A percentile compares a stretch with the other conserved stretches of the same genome.
phyloP scores from a whole-genome alignment of 2,797 vertebrate species.

The Acrossocheilus fasciatus region DNA sequence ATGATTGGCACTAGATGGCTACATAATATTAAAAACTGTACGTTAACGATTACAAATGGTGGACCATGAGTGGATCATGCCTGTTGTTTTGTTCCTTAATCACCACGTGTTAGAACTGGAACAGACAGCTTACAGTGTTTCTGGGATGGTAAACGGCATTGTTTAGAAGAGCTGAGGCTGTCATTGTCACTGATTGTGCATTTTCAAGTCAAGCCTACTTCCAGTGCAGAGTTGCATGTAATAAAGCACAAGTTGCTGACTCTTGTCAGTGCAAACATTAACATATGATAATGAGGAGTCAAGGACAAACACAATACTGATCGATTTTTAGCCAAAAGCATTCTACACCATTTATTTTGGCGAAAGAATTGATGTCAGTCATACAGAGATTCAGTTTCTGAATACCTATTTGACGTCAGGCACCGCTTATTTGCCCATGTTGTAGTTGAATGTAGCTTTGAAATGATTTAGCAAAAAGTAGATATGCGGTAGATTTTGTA shows the following conservation, averaged over 20 bases:
- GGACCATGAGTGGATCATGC: constrained; percentile 45
- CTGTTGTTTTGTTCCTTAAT: constrained; percentile 55
- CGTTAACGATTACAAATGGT: constrained; percentile 57
- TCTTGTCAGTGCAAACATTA: constrained; percentile 55
- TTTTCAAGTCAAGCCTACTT: constrained; percentile 63
- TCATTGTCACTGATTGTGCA: constrained; percentile 58
- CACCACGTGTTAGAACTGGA: constrained; percentile 43
- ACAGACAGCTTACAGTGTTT: constrained; percentile 33
- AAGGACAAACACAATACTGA: constrained; percentile 53
- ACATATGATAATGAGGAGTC: constrained; percentile 50
- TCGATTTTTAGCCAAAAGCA: constrained; percentile 44
- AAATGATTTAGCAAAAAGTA: constrained; percentile 83
- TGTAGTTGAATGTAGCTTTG: constrained; percentile 86
- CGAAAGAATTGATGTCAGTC: constrained; percentile 31
- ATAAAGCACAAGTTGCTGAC: constrained; percentile 78
- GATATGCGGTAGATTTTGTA: constrained; percentile 80
- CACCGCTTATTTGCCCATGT: constrained; percentile 81
- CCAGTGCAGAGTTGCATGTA: constrained; percentile 71
- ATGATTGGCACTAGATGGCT: constrained; percentile 87
- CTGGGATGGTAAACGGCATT: constrained; percentile 52
- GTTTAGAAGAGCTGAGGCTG: constrained; percentile 54
- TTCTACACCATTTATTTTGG: constrained; percentile 19
- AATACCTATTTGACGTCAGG: constrained; percentile 80
- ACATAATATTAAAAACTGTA: constrained; percentile 79
- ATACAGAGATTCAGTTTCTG: constrained; percentile 61